Conservation (phyloP, 2,797 vertebrate genomes). For the Darevskia mixta region DNA sequence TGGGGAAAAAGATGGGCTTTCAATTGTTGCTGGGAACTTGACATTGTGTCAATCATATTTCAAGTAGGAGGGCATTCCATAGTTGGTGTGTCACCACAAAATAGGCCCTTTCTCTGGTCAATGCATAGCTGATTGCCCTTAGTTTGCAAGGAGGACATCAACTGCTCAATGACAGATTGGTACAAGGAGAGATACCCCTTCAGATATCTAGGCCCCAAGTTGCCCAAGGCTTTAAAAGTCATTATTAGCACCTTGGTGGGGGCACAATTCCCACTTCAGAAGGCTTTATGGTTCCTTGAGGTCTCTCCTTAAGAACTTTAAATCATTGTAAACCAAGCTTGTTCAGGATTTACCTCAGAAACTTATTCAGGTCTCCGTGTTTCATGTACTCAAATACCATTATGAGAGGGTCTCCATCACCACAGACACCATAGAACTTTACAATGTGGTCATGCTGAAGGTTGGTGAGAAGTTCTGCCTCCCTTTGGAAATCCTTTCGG, state of each 20-base stretch:
- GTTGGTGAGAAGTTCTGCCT: constrained; percentile 96
- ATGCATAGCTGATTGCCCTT: no score
- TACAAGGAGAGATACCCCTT: no score
- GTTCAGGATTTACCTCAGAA: constrained; percentile 86
- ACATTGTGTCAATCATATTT: no score
- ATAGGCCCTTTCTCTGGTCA: no score
- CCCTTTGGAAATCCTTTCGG: constrained; percentile 97
- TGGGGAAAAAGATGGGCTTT: no score
- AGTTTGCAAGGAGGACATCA: no score
- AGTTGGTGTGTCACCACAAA: no score
- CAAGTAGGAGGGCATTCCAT: no score
- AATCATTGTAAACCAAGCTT: not conserved
- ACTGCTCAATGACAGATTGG: no score
- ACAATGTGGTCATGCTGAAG: constrained; percentile 98
- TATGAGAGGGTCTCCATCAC: constrained; percentile 96
- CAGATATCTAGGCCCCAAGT: no score
- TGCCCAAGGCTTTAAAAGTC: no score
- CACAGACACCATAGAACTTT: constrained; percentile 96
- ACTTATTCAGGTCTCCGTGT: constrained; percentile 98
- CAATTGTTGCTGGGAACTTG: no score
- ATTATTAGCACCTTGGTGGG: not conserved
- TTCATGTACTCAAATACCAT: constrained; percentile 99
- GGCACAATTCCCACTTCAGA: not conserved
- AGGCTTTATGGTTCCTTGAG: not conserved
- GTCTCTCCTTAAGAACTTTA: not conserved